A percentile compares a stretch with the other conserved stretches of the same genome.
phyloP scores from a whole-genome alignment of 2,888 invertebrate genomes.

The Empis stercorea region DNA sequence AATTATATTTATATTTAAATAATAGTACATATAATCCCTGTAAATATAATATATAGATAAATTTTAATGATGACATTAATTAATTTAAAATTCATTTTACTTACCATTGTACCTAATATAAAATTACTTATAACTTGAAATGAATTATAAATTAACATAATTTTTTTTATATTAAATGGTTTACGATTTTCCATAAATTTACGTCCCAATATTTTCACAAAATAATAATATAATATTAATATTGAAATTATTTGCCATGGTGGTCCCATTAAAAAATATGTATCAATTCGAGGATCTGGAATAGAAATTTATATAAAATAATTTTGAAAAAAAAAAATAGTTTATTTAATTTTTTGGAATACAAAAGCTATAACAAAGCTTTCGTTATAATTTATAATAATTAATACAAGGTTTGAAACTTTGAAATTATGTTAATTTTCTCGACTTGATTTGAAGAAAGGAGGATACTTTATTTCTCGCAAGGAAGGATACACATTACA shows the following conservation, averaged over 20 bases:
- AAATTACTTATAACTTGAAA: slow-evolving; percentile 37
- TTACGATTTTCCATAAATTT: slow-evolving; percentile 50
- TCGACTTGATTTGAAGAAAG: too few species aligned
- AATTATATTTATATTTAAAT: not conserved
- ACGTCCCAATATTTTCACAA: slow-evolving; percentile 57
- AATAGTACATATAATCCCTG: not conserved
- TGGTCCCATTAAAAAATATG: slow-evolving; percentile 49
- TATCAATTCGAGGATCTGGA: slow-evolving; percentile 48
- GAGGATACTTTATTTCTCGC: too few species aligned
- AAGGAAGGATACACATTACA: too few species aligned
- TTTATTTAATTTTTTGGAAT: too few species aligned
- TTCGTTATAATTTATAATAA: too few species aligned
- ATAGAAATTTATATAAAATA: not conserved
- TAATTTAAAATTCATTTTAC: slow-evolving; percentile 54
- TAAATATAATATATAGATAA: not conserved
- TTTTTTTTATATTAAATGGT: slow-evolving; percentile 47
- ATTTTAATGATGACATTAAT: slow-evolving; percentile 41
- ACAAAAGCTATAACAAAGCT: too few species aligned
- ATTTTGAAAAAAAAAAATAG: too few species aligned
- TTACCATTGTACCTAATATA: slow-evolving; percentile 13
- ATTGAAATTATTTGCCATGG: slow-evolving; percentile 47
- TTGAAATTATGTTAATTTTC: too few species aligned
- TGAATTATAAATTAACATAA: slow-evolving; percentile 55
- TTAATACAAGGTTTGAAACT: too few species aligned
- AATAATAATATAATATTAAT: slow-evolving; percentile 47